phyloP scores from a whole-genome alignment of 1,140 invertebrate genomes.

The Drosophila nannoptera region DNA sequence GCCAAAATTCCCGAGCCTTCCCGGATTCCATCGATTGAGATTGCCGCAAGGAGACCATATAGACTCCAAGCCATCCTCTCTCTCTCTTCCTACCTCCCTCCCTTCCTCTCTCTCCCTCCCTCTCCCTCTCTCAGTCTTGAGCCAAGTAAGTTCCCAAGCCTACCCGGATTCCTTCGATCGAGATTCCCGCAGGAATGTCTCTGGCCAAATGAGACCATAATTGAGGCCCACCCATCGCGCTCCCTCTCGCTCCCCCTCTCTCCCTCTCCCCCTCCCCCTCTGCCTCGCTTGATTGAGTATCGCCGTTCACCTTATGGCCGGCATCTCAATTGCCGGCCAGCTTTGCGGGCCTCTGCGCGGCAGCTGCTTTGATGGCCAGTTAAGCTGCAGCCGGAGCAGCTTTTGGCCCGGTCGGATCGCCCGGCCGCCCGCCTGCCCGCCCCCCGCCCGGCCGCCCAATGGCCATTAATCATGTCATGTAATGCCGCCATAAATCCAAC shows the following conservation, averaged over 20 bases:
- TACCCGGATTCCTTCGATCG: background rate
- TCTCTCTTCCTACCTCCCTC: background rate
- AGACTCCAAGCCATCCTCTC: too few species aligned
- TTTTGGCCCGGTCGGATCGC: constrained; percentile 1
- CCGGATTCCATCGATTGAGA: too few species aligned
- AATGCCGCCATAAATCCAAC: constrained; percentile 76
- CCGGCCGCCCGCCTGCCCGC: background rate
- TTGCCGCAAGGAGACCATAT: too few species aligned
- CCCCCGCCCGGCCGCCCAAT: background rate
- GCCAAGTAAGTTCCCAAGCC: background rate
- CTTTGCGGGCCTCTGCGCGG: constrained; percentile 6
- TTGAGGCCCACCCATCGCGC: background rate
- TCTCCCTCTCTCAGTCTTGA: background rate
- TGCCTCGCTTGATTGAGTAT: background rate
- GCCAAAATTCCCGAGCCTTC: too few species aligned
- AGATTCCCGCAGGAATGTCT: background rate
- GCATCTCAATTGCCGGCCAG: constrained; percentile 14
- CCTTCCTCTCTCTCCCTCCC: background rate
- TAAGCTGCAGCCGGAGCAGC: constrained; percentile 19
- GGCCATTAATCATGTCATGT: constrained; percentile 75
- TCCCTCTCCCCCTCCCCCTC: too few species aligned
- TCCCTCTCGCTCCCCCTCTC: too few species aligned
- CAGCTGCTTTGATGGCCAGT: constrained; percentile 48
- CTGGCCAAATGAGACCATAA: background rate
- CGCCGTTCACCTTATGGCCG: constrained; percentile 10